A percentile compares a stretch with the other conserved stretches of the same genome.
Evolutionary conservation across 2,888 invertebrate species (phyloP).

Genomic region (Rhodophaea formosa): DNA sequence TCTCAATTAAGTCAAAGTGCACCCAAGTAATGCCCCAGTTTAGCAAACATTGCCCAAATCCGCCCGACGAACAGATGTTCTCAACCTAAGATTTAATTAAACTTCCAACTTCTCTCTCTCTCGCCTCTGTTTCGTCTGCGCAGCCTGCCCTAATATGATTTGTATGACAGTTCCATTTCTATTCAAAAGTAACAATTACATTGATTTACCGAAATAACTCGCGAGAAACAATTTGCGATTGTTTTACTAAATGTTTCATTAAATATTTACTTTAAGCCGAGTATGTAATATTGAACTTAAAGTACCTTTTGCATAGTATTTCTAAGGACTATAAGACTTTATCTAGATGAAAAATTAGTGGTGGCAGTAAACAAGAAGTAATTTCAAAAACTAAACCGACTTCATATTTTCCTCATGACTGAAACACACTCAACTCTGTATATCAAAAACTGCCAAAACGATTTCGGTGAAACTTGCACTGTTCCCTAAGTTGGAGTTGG

Average conservation of each 20-base stretch:
- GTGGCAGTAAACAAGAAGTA: too few species aligned
- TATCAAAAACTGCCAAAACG: too few species aligned
- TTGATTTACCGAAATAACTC: background rate
- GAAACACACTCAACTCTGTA: too few species aligned
- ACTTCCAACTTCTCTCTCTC: slow-evolving; percentile 50
- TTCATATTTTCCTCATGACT: too few species aligned
- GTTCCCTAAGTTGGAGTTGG: too few species aligned
- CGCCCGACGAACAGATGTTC: slow-evolving; percentile 52
- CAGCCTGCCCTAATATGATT: slow-evolving; percentile 38
- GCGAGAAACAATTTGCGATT: slow-evolving; percentile 20
- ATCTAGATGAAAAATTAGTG: too few species aligned
- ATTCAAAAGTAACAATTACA: slow-evolving; percentile 10
- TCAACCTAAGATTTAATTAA: slow-evolving; percentile 66
- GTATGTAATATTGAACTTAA: too few species aligned
- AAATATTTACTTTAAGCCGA: background rate
- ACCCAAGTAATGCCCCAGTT: background rate
- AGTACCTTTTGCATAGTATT: too few species aligned
- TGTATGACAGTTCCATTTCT: slow-evolving; percentile 36
- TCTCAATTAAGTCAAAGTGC: background rate
- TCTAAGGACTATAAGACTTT: too few species aligned
- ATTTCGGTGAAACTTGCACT: too few species aligned
- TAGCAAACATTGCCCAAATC: slow-evolving; percentile 11
- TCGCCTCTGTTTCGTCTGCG: slow-evolving; percentile 44
- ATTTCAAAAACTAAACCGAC: too few species aligned
- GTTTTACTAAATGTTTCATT: background rate